Percentiles rank a stretch among this genome's conserved stretches.
Conservation (phyloP, 2,888 invertebrate species). For the Oligia fasciuncula region DNA sequence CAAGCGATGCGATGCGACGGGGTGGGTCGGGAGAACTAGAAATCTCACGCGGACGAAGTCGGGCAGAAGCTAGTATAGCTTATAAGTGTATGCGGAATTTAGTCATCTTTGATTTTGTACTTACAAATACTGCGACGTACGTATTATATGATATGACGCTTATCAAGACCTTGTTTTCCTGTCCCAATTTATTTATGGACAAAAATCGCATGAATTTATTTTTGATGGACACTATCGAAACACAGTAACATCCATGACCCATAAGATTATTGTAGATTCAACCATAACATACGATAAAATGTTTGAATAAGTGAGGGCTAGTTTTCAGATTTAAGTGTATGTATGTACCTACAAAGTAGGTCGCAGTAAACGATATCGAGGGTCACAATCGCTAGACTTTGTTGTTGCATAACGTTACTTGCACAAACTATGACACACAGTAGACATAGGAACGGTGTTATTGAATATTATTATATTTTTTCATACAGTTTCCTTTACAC, state of each 20-base stretch:
- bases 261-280: not conserved
- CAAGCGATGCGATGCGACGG: not conserved
- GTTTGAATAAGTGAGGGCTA: conserved; percentile 1
- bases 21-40: not conserved
- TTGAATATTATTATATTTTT: not conserved
- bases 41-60: too few relatives aligned
- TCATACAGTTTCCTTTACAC: not conserved
- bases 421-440: not conserved
- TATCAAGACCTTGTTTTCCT: conserved; percentile 10
- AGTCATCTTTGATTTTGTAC: conserved; percentile 23
- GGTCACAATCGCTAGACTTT: not conserved
- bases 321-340: not conserved
- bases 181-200: not conserved
- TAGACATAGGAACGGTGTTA: not conserved
- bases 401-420: conserved; percentile 8
- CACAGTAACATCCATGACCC: conserved; percentile 7
- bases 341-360: conserved; percentile 18
- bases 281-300: conserved; percentile 3
- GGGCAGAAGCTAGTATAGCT: not conserved
- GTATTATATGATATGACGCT: conserved; percentile 3
- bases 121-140: conserved; percentile 15
- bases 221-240: conserved; percentile 11
- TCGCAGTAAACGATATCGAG: conserved; percentile 4
- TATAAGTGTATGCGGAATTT: not conserved
- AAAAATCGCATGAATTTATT: conserved; percentile 1